These are phyloP conservation scores for Spodoptera picta DNA, from an alignment of 2,888 invertebrate genomes.

Conservation along the genomic window DNA sequence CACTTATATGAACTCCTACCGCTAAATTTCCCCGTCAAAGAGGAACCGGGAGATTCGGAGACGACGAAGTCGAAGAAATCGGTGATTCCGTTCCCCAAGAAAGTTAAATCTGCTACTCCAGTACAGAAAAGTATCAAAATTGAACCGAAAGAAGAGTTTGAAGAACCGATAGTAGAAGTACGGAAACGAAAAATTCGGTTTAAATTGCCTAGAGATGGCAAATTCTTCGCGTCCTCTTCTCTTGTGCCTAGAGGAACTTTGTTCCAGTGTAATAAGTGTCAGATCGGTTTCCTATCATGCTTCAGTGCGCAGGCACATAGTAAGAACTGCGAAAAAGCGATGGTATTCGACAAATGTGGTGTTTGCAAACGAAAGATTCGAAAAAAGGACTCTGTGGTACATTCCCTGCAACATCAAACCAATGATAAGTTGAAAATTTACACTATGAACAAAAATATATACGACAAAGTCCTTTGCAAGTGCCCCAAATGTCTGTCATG, in stretches of 20 bases:
- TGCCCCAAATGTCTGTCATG: conserved; percentile 65
- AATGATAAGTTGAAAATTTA: conserved; percentile 61
- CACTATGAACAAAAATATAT: conserved; percentile 43
- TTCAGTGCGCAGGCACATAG: conserved; percentile 46
- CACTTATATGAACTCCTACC: conserved; percentile 69
- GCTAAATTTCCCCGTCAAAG: conserved; percentile 26
- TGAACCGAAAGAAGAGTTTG: conserved; percentile 1
- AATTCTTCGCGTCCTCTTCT: conserved; percentile 14
- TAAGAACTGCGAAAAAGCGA: conserved; percentile 17
- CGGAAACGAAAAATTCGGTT: background rate
- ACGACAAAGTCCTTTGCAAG: conserved; percentile 57
- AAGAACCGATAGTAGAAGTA: background rate
- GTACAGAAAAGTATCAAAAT: background rate
- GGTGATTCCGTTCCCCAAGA: background rate
- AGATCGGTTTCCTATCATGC: conserved; percentile 57
- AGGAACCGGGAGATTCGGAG: background rate
- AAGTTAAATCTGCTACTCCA: conserved; percentile 7
- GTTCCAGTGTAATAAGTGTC: conserved; percentile 63
- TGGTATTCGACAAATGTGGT: conserved; percentile 38
- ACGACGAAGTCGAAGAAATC: fast-evolving
- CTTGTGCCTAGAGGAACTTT: conserved; percentile 59
- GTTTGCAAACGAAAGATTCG: conserved; percentile 62
- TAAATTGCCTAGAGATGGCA: background rate
- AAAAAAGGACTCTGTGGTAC: conserved; percentile 49
- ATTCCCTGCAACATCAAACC: conserved; percentile 64